A percentile compares a stretch with the other conserved stretches of the same genome.
Conservation (phyloP, 2,113 vertebrate genomes). For the Ovis canadensis region DNA sequence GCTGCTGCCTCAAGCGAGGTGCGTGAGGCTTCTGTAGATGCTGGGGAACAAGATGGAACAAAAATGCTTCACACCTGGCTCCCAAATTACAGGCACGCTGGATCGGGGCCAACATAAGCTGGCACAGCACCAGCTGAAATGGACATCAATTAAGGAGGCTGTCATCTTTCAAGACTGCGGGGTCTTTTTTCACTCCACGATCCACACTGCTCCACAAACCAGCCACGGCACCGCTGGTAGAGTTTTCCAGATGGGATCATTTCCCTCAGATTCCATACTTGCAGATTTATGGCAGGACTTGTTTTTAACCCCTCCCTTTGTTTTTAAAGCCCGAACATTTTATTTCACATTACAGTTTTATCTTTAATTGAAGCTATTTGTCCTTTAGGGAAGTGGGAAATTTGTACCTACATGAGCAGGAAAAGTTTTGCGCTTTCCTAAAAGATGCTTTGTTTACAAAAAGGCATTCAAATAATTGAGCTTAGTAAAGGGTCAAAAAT, state of each 20-base stretch:
- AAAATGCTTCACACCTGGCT: slow-evolving; percentile 87
- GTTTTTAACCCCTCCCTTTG: slow-evolving; percentile 42
- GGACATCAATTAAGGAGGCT: slow-evolving; percentile 87
- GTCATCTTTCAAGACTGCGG: slow-evolving; percentile 82
- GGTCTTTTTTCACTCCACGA: slow-evolving; percentile 73
- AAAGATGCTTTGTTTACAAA: slow-evolving; percentile 47
- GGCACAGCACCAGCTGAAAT: slow-evolving; percentile 85
- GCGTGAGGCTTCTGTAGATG: slow-evolving; percentile 81
- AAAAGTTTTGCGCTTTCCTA: slow-evolving; percentile 53
- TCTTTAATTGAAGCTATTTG: slow-evolving; percentile 73
- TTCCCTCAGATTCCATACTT: slow-evolving; percentile 78
- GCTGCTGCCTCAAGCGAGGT: slow-evolving; percentile 76
- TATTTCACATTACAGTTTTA: slow-evolving; percentile 72
- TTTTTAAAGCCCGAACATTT: slow-evolving; percentile 73
- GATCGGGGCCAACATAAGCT: slow-evolving; percentile 83
- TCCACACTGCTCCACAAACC: slow-evolving; percentile 76
- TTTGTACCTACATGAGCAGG: slow-evolving; percentile 53
- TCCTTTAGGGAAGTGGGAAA: slow-evolving; percentile 44
- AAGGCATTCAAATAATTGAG: slow-evolving; percentile 53
- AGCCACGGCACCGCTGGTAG: slow-evolving; percentile 75
- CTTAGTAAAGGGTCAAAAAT: slow-evolving; percentile 28
- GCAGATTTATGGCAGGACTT: slow-evolving; percentile 77
- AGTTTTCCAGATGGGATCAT: slow-evolving; percentile 84
- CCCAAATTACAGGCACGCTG: slow-evolving; percentile 84
- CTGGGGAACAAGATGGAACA: slow-evolving; percentile 85